These are phyloP conservation scores for Drymodes brunneopygia DNA, from an alignment of 2,113 vertebrate genomes.

Conservation along the genomic window DNA sequence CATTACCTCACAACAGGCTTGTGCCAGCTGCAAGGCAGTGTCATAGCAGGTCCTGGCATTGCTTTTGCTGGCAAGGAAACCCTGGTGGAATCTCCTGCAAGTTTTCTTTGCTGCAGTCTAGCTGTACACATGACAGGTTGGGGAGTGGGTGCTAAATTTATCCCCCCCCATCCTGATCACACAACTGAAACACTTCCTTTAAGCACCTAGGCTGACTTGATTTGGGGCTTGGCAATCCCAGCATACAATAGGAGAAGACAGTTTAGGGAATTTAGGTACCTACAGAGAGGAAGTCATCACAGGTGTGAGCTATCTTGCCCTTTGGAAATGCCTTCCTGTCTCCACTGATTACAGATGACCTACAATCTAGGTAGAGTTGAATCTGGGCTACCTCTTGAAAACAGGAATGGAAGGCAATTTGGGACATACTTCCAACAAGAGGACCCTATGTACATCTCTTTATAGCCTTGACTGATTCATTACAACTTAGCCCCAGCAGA, in stretches of 20 bases:
- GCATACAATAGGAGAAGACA: background rate
- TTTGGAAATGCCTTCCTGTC: background rate
- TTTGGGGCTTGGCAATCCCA: accelerated
- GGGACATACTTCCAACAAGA: background rate
- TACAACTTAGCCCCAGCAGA: background rate
- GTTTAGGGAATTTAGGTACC: background rate
- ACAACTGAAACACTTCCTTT: accelerated
- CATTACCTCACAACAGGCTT: background rate
- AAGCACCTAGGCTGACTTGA: background rate
- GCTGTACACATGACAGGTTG: background rate
- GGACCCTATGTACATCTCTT: background rate
- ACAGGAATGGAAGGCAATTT: background rate
- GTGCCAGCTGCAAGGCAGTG: background rate
- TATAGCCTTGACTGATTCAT: background rate
- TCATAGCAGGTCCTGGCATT: background rate
- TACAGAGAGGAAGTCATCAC: background rate
- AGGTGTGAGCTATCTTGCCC: background rate
- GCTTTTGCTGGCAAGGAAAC: background rate
- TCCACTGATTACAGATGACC: background rate
- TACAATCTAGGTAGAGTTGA: background rate
- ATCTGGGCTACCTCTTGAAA: background rate
- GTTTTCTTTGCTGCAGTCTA: background rate
- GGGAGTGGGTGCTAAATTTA: background rate
- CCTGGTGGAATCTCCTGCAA: background rate
- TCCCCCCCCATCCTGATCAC: background rate